These are phyloP conservation scores for Phymorhynchus buccinoides DNA, from an alignment of 1,140 invertebrate genomes.

Conservation along the genomic window DNA sequence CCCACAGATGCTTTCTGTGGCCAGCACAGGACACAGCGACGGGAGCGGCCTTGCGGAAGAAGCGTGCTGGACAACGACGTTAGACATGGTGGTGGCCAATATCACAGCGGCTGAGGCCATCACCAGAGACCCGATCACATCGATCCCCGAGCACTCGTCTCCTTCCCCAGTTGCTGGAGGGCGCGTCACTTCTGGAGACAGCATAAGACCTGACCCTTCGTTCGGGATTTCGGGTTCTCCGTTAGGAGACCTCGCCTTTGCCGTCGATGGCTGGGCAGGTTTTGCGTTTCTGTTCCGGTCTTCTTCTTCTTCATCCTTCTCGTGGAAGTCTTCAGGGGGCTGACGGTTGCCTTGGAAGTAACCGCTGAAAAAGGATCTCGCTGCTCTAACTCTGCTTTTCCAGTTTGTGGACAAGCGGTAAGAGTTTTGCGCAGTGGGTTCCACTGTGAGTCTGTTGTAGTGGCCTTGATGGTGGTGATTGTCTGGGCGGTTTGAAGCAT, in stretches of 20 bases:
- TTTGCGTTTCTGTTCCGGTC: not conserved
- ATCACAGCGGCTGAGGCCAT: not conserved
- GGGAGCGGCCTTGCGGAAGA: not conserved
- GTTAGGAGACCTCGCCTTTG: not conserved
- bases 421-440: not conserved
- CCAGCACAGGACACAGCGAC: not conserved
- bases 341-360: not conserved
- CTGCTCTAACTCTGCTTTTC: not conserved
- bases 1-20: not conserved
- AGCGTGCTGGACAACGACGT: not conserved
- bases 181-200: not conserved
- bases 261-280: not conserved
- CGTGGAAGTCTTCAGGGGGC: not conserved
- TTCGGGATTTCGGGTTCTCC: not conserved
- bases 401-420: not conserved
- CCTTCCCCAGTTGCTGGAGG: not conserved
- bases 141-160: not conserved
- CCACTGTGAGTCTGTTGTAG: not conserved
- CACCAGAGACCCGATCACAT: conserved; percentile 3
- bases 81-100: not conserved
- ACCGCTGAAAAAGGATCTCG: not conserved
- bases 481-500: too few species aligned
- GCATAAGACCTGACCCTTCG: not conserved
- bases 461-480: not conserved
- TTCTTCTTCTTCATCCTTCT: not conserved